Evolutionary conservation across 1,140 invertebrate species (phyloP).

Genomic region (Dendrolimus punctatus): DNA sequence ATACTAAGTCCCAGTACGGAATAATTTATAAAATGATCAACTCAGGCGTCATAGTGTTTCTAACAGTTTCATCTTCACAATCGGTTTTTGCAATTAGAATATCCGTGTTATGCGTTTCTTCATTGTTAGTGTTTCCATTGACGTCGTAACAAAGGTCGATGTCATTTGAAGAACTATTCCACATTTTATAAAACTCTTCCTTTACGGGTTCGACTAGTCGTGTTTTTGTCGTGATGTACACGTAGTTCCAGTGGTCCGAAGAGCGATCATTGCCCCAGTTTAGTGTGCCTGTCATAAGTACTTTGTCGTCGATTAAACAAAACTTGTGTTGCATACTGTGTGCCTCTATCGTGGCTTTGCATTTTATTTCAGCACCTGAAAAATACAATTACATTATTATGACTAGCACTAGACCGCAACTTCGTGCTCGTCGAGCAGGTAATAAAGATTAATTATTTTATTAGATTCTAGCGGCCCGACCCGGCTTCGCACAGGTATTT

Average conservation of each 20-base stretch:
- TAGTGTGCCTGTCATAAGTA: slow-evolving; percentile 60
- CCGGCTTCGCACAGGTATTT: too few relatives aligned
- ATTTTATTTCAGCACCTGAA: slow-evolving; percentile 60
- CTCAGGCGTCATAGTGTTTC: slow-evolving; percentile 30
- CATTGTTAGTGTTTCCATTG: slow-evolving; percentile 3
- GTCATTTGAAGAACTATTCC: slow-evolving; percentile 33
- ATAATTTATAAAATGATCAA: slow-evolving; percentile 9
- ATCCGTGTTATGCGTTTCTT: slow-evolving; percentile 2
- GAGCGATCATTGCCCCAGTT: slow-evolving; percentile 63
- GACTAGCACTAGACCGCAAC: too few relatives aligned
- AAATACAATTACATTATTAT: slow-evolving; percentile 6
- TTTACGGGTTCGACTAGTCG: slow-evolving; percentile 51
- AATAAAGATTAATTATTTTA: too few relatives aligned
- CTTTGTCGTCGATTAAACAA: slow-evolving; percentile 54
- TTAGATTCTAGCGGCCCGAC: too few relatives aligned
- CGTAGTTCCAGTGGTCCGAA: slow-evolving; percentile 63
- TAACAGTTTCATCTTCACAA: background rate
- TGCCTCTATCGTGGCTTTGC: slow-evolving; percentile 30
- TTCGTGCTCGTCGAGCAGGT: too few relatives aligned
- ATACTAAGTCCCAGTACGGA: background rate
- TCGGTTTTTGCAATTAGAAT: slow-evolving; percentile 2
- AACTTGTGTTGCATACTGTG: slow-evolving; percentile 61
- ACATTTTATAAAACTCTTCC: slow-evolving; percentile 53
- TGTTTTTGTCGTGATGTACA: slow-evolving; percentile 54
- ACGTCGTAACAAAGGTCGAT: slow-evolving; percentile 6